Base-by-base conservation (phyloP, 1,140 invertebrate species). In the Sycobia sp. region DNA sequence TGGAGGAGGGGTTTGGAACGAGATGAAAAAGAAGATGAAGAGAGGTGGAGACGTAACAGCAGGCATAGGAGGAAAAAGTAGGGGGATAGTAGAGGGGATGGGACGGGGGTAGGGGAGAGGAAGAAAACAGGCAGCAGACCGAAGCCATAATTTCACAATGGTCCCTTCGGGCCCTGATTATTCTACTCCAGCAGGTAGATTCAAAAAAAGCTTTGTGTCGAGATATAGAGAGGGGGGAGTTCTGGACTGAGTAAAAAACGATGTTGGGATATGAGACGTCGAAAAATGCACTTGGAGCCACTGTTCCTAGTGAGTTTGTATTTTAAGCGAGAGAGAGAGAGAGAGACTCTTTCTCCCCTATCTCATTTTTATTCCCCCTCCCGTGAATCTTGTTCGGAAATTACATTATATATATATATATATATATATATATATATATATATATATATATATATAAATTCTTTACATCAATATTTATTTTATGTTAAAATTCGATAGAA, bases 131-230 rank as follows among this genome's bases (percentile, higher is more conserved):
- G 50, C 46, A 60, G 16, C 57, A 60, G 60, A 29, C 51, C 43
- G 47, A 43, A 50, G 62, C 54, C 46, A 63, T 63, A 56, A 57
- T 57, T 63, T 56, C 38, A 63, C 62, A 63, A 63, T 63, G 54
- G 44, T 65, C 62, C 50, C 41, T 58, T 58, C 46, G 29, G 44
- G 39, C 32, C 43, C 44, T 36, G 38, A 63, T 63, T 63, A 63
- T 63, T 63, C 57, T 63, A 56, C 55, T 46, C 38, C 36, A 58
- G 49, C 62, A 65, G 62, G 55, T 65, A 65, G 62, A 65, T 53
- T 65, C 55, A 32, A 59, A 39, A n/a, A 64, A 50, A 36, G 22
- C 50, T 62, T 62, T 62, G 50, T 46, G 27, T n/a, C n/a, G n/a
- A n/a, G n/a, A n/a, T n/a, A n/a, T n/a, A n/a, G n/a, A n/a, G n/a